These are phyloP conservation scores for Gallinago nigripennis DNA, from an alignment of 2,797 vertebrate genomes.

Conservation along the genomic window DNA sequence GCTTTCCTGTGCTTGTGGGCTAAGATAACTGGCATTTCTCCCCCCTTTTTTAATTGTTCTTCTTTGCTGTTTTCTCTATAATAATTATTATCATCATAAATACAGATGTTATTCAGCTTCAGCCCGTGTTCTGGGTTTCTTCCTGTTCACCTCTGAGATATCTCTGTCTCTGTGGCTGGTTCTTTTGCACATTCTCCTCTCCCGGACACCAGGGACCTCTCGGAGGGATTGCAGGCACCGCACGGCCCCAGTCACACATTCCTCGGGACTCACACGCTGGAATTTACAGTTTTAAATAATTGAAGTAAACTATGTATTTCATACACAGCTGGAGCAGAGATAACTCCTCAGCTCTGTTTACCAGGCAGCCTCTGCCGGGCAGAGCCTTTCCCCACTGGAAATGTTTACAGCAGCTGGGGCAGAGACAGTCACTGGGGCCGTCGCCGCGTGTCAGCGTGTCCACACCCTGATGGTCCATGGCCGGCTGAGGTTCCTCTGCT, in stretches of 20 bases:
- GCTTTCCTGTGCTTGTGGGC: constrained; percentile 48
- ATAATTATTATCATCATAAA: constrained; percentile 57
- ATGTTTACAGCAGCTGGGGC: constrained; percentile 9
- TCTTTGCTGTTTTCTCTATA: constrained; percentile 27
- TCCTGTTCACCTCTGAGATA: constrained; percentile 45
- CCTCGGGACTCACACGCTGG: constrained; percentile 21
- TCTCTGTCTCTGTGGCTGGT: background rate
- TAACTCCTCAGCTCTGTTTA: background rate
- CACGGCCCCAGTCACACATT: constrained; percentile 52
- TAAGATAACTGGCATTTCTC: constrained; percentile 52
- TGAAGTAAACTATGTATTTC: constrained; percentile 47
- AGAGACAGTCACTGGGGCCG: background rate
- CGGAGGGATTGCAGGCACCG: constrained; percentile 41
- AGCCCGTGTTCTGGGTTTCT: constrained; percentile 9
- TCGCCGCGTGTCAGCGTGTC: background rate
- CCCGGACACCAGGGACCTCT: background rate
- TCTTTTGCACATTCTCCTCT: constrained; percentile 17
- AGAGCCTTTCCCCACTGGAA: constrained; percentile 32
- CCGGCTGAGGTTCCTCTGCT: background rate
- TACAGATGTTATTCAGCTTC: constrained; percentile 11
- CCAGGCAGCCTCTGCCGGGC: background rate
- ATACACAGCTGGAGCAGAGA: constrained; percentile 17
- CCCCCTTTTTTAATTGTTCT: constrained; percentile 45
- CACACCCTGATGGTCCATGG: background rate
- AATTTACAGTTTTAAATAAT: constrained; percentile 40